Conservation (phyloP, 2,113 vertebrate species). For the Eonycteris spelaea region DNA sequence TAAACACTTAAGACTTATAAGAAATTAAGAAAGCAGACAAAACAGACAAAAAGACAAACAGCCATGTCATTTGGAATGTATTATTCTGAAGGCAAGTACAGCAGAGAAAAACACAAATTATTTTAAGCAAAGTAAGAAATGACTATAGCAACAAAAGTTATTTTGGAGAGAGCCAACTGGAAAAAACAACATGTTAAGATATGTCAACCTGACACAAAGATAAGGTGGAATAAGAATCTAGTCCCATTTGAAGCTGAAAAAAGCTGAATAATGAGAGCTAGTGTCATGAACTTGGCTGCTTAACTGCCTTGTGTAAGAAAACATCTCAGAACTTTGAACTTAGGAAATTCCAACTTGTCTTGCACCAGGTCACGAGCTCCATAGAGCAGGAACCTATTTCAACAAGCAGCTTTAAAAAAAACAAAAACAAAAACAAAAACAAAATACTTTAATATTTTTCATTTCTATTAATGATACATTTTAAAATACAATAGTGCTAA, state of each 20-base stretch:
- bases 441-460: slow-evolving; percentile 70
- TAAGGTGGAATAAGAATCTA: slow-evolving; percentile 57
- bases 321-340: slow-evolving; percentile 74
- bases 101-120: slow-evolving; percentile 63
- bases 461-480: slow-evolving; percentile 60
- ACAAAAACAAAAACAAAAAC: not conserved
- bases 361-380: slow-evolving; percentile 69
- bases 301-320: slow-evolving; percentile 64
- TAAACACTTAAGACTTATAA: slow-evolving; percentile 63
- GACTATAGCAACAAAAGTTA: slow-evolving; percentile 53
- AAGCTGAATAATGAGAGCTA: slow-evolving; percentile 51
- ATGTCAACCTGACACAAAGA: slow-evolving; percentile 66
- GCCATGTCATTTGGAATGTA: slow-evolving; percentile 42
- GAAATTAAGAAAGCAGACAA: slow-evolving; percentile 68
- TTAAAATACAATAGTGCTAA: slow-evolving; percentile 64
- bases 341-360: slow-evolving; percentile 73
- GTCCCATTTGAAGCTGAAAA: slow-evolving; percentile 54
- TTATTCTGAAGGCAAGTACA: slow-evolving; percentile 49
- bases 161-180: slow-evolving; percentile 52
- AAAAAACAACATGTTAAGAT: slow-evolving; percentile 24
- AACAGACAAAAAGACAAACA: slow-evolving; percentile 66
- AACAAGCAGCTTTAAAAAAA: slow-evolving; percentile 74
- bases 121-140: slow-evolving; percentile 67
- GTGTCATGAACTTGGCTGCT: slow-evolving; percentile 52
- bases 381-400: slow-evolving; percentile 74